Percentiles rank a stretch among this genome's conserved stretches.
Conservation (phyloP, 2,888 invertebrate species). For the Marronus borbonicus region DNA sequence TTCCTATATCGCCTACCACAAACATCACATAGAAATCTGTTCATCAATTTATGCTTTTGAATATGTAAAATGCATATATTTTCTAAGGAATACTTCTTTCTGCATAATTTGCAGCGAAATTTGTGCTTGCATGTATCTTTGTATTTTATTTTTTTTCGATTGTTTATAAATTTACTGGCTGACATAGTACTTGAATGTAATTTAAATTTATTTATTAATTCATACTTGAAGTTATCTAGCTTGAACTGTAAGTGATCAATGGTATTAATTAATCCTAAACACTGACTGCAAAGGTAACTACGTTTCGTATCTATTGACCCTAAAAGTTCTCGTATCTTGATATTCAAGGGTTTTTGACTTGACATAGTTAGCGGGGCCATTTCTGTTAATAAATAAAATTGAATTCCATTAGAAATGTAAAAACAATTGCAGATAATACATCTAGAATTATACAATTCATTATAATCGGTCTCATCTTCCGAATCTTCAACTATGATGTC, state of each 20-base stretch:
- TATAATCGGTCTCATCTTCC: constrained; percentile 64
- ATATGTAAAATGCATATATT: constrained; percentile 62
- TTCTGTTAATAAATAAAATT: constrained; percentile 67
- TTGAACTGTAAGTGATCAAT: constrained; percentile 69
- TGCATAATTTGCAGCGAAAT: constrained; percentile 65
- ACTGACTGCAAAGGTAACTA: constrained; percentile 67
- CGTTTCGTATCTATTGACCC: constrained; percentile 58
- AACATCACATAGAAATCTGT: constrained; percentile 64
- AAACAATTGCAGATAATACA: constrained; percentile 67
- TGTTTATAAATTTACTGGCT: constrained; percentile 20
- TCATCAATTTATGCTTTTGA: constrained; percentile 61
- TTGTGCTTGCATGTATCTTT: constrained; percentile 56
- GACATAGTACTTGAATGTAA: constrained; percentile 46
- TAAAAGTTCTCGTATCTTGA: constrained; percentile 63
- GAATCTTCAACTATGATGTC: constrained; percentile 69
- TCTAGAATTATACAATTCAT: constrained; percentile 60
- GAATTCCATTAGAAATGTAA: constrained; percentile 64
- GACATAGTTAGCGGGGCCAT: constrained; percentile 67
- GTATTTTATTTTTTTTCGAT: constrained; percentile 48
- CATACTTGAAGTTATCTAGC: constrained; percentile 63
- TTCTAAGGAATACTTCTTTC: constrained; percentile 62
- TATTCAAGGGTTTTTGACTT: constrained; percentile 65
- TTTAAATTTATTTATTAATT: constrained; percentile 64
- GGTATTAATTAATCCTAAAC: constrained; percentile 67
- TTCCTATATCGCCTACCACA: constrained; percentile 64